These are phyloP conservation scores for Notothenia coriiceps DNA, from an alignment of 2,113 vertebrate genomes.

Conservation along the genomic window DNA sequence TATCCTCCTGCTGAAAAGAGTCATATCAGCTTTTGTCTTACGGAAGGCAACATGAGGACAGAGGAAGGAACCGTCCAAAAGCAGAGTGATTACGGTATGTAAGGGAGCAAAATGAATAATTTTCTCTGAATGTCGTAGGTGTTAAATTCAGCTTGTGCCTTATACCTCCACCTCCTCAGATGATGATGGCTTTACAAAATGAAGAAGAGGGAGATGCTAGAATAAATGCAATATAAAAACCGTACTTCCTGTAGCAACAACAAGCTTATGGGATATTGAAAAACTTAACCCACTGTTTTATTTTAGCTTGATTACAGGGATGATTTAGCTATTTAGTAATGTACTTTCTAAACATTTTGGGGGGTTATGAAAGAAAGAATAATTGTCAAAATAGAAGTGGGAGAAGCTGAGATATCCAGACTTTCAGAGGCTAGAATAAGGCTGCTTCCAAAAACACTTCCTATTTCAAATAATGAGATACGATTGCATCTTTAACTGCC, in stretches of 20 bases:
- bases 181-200: neutral
- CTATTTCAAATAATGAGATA: neutral
- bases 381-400: neutral
- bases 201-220: neutral
- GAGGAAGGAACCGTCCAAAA: neutral
- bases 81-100: conserved; percentile 21
- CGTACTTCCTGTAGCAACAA: neutral
- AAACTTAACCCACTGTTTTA: neutral
- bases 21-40: neutral
- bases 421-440: neutral
- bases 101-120: neutral
- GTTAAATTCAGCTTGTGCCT: conserved; percentile 9
- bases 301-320: neutral
- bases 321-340: neutral
- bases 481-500: neutral
- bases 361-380: neutral
- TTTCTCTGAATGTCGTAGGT: neutral
- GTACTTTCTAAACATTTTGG: neutral
- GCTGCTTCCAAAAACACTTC: neutral
- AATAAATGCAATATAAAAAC: conserved; percentile 1
- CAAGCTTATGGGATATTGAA: too few species aligned
- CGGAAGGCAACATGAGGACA: conserved; percentile 13
- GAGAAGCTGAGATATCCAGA: neutral
- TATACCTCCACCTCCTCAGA: neutral
- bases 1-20: too few species aligned